Conservation (phyloP, 2,888 invertebrate genomes). For the Dolichopus griseipennis region DNA sequence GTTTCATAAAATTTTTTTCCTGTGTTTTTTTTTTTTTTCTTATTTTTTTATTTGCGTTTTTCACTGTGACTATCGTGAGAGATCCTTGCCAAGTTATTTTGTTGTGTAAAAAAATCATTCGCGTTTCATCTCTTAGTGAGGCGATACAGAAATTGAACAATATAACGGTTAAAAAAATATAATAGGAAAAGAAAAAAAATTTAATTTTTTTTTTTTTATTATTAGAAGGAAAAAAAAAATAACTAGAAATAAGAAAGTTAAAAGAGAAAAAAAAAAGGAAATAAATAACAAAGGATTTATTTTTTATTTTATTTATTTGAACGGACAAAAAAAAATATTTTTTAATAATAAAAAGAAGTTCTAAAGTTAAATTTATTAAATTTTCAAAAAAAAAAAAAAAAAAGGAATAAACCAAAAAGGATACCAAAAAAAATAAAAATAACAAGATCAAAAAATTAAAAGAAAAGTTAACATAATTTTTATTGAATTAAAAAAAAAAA, state of each 20-base stretch:
- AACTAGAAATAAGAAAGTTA: not conserved
- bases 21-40: too few relatives aligned
- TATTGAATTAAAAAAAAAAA: too few relatives aligned
- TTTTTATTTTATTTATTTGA: not conserved
- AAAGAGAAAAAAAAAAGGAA: constrained; percentile 7
- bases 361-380: too few relatives aligned
- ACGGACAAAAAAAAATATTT: not conserved
- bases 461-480: too few relatives aligned
- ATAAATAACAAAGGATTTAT: not conserved
- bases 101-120: constrained; percentile 26
- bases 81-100: constrained; percentile 20
- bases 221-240: not conserved
- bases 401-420: too few relatives aligned
- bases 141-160: constrained; percentile 23
- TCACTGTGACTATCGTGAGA: constrained; percentile 11
- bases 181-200: not conserved
- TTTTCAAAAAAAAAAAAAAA: too few relatives aligned
- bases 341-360: too few relatives aligned
- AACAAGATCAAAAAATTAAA: too few relatives aligned
- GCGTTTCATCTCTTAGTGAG: constrained; percentile 31
- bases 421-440: too few relatives aligned
- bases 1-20: too few relatives aligned
- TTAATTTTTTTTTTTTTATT: too few relatives aligned
- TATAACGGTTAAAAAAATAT: not conserved
- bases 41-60: too few relatives aligned